A percentile compares a stretch with the other conserved stretches of the same genome.
Evolutionary conservation across 1,140 invertebrate species (phyloP).

Genomic region (Mamestra configurata): DNA sequence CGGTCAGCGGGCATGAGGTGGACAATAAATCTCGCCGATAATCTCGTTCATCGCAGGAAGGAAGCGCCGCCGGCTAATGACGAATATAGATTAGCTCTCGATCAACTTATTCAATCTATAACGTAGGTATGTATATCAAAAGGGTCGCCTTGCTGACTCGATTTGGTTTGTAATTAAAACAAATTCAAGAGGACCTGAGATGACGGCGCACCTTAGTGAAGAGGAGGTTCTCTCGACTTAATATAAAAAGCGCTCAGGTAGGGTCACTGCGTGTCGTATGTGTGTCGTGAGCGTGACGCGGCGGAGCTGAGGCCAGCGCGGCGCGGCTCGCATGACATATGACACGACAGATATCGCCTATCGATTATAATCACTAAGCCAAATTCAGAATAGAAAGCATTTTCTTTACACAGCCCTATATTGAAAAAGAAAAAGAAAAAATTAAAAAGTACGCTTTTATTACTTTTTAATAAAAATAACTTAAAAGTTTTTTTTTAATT

Average conservation of each 20-base stretch:
- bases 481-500: no score
- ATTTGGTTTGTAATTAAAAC: not conserved
- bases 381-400: no score
- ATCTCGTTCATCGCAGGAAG: not conserved
- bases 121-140: not conserved
- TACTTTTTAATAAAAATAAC: no score
- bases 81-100: not conserved
- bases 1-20: not conserved
- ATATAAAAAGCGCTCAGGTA: not conserved
- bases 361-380: no score
- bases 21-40: slow-evolving; percentile 21
- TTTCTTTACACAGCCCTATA: no score
- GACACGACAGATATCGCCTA: no score
- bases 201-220: not conserved
- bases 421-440: no score
- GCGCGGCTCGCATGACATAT: no score
- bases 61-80: slow-evolving; percentile 3
- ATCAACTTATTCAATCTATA: not conserved
- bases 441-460: no score
- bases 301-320: no score
- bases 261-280: no score
- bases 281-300: no score
- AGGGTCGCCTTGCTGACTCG: not conserved
- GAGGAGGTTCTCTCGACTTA: not conserved
- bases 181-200: not conserved